phyloP scores from a whole-genome alignment of 2,888 invertebrate species.

The Siphonodentalium dalli region DNA sequence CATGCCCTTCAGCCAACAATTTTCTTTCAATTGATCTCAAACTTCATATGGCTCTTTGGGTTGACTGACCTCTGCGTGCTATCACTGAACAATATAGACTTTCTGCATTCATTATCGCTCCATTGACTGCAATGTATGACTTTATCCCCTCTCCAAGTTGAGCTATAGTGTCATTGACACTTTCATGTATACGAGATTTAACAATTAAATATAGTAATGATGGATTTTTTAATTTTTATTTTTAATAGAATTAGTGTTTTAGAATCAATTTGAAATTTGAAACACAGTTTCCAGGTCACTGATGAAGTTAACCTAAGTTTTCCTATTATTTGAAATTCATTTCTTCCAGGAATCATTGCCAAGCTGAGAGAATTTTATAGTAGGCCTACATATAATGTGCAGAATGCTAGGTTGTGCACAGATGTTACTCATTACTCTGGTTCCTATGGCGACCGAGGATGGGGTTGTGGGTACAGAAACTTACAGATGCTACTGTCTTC shows the following conservation, averaged over 20 bases:
- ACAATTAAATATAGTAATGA: too few relatives aligned
- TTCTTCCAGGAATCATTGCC: conserved; percentile 56
- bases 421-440: conserved; percentile 86
- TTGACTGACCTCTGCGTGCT: too few relatives aligned
- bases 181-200: too few relatives aligned
- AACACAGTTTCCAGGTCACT: background rate
- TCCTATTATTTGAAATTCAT: background rate
- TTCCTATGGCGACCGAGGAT: conserved; percentile 87
- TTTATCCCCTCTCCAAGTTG: too few relatives aligned
- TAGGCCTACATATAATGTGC: conserved; percentile 69
- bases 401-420: conserved; percentile 78
- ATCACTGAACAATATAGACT: too few relatives aligned
- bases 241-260: background rate
- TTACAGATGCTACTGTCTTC: conserved; percentile 91
- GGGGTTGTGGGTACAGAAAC: conserved; percentile 93
- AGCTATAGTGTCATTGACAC: too few relatives aligned
- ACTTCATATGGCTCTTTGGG: too few relatives aligned
- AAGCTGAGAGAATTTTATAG: conserved; percentile 56
- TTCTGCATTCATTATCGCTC: too few relatives aligned
- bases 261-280: background rate
- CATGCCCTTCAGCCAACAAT: too few relatives aligned
- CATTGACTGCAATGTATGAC: too few relatives aligned
- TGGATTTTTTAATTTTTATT: background rate
- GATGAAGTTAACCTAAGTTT: background rate
- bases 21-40: too few relatives aligned